Evolutionary conservation across 2,797 vertebrate species (phyloP), one percentile per base, ranked within the genome.

Genomic region (Zalophus californianus): DNA sequence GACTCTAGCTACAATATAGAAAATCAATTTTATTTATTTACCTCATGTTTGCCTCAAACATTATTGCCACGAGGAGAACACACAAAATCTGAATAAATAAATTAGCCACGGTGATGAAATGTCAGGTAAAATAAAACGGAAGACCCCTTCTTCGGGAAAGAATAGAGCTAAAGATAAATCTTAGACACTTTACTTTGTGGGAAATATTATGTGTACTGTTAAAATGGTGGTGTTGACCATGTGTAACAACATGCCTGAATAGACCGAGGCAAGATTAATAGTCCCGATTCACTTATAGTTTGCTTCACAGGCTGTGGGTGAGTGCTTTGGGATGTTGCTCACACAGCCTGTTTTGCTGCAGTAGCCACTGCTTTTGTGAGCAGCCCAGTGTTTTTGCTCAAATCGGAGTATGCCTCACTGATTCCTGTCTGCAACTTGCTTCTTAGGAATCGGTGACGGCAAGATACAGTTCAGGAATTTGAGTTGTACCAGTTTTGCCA

Each of bases 1-100:
- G 75, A 62, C 0, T 21, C 60, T 18, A 72, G 77, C 23, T 73
- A 50, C 18, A 78, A 41, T 54, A 50, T 13, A 97, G 96, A 94
- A 96, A 94, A 77, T 94, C 80, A 79, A 11, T 93, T 92, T 89
- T 79, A 79, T 82, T 90, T 88, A 84, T 86, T 94, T 90, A 58
- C 38, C 10, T 90, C n/a, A 86, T 56, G 38, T 93, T 85, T 86
- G 50, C 80, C 10, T 52, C 68, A 7, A 93, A 20, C 23, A 70
- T 62, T 50, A n/a, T 75, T 93, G 80, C 68, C 64, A 56, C 50
- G 60, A 64, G 85, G 48, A 96, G 91, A 86, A 91, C 27, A 60
- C 10, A 77, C 48, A 92, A 64, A 92, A 80, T 70, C 27, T 85
- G 87, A 82, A 79, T 90, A 97, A 96, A 85, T 84, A 54, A 68